A percentile compares a stretch with the other conserved stretches of the same genome.
phyloP scores from a whole-genome alignment of 2,113 vertebrate species.

The Shinisaurus crocodilurus region DNA sequence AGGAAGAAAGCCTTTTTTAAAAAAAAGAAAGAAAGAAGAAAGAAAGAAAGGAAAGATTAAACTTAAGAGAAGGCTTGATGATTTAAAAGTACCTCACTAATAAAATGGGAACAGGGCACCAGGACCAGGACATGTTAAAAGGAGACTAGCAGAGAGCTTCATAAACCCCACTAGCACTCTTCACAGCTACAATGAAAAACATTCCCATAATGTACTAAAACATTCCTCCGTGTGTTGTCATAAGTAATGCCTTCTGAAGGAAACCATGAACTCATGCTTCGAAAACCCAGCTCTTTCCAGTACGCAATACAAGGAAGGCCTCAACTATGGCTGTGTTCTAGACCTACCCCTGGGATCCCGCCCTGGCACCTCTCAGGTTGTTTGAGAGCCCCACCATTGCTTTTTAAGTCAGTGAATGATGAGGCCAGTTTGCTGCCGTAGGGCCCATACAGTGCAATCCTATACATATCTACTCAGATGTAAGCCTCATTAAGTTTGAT shows the following conservation, averaged over 20 bases:
- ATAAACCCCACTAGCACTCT: neutral
- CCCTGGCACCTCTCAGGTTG: neutral
- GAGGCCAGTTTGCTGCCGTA: neutral
- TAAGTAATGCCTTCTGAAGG: neutral
- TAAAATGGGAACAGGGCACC: constrained; percentile 16
- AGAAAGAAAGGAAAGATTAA: neutral
- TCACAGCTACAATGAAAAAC: neutral
- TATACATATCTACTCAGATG: too few species aligned
- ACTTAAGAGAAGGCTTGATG: constrained; percentile 26
- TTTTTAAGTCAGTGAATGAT: neutral
- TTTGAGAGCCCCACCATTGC: neutral
- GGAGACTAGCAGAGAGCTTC: neutral
- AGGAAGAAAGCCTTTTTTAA: constrained; percentile 14
- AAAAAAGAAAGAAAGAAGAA: neutral
- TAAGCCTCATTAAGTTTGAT: too few species aligned
- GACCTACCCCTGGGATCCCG: neutral
- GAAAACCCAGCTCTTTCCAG: neutral
- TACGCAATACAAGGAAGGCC: too few species aligned
- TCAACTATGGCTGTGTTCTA: neutral
- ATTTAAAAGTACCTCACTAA: constrained; percentile 45
- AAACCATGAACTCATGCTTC: neutral
- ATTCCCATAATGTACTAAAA: neutral
- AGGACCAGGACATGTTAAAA: constrained; percentile 7
- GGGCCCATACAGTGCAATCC: neutral
- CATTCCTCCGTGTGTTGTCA: neutral